A percentile compares a stretch with the other conserved stretches of the same genome.
Conservation (phyloP, 2,797 vertebrate genomes). For the Gymnoscopelus braueri region DNA sequence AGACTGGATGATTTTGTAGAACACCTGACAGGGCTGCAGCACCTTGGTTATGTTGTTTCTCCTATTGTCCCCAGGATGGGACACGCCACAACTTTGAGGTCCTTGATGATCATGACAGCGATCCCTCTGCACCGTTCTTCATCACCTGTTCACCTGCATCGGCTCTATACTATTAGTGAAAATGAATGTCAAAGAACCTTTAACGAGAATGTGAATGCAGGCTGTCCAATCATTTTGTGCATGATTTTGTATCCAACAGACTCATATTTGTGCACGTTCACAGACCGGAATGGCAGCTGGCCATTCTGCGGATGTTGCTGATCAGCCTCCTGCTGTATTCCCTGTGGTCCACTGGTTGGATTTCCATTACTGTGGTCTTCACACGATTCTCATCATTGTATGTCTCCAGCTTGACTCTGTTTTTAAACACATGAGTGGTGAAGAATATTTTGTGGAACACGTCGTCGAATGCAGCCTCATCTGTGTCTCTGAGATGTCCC, state of each 20-base stretch:
- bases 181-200: no score
- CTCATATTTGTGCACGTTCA: not conserved
- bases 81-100: no score
- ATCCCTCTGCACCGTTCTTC: no score
- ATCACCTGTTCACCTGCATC: no score
- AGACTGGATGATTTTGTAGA: no score
- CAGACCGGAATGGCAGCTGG: conserved; percentile 20
- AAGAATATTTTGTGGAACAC: conserved; percentile 92
- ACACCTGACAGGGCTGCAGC: no score
- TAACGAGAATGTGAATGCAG: conserved; percentile 3
- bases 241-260: not conserved
- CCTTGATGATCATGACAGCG: no score
- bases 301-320: conserved; percentile 80
- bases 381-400: conserved; percentile 93
- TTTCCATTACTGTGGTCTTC: conserved; percentile 87
- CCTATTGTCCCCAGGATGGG: no score
- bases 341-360: conserved; percentile 86
- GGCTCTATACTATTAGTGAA: no score
- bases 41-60: no score
- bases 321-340: conserved; percentile 87
- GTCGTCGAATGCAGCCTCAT: conserved; percentile 90
- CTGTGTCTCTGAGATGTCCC: conserved; percentile 92
- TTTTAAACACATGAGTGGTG: conserved; percentile 87
- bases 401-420: conserved; percentile 92
- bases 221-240: conserved; percentile 3